Base-by-base conservation (phyloP, 2,888 invertebrate species). In the Apodemia mormo region DNA sequence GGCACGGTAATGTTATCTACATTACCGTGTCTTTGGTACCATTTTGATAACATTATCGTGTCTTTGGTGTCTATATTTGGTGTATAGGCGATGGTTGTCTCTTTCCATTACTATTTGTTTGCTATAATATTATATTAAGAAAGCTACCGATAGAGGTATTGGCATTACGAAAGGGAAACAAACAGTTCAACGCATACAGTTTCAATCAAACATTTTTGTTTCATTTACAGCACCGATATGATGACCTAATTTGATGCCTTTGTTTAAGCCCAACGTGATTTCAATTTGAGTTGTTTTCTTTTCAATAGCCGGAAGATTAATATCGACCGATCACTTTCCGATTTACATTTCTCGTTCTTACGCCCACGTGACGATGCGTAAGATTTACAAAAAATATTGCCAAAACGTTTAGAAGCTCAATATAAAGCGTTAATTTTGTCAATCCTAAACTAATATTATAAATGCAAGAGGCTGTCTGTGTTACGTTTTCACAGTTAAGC, bases 161-260 rank as follows among this genome's bases (percentile, higher is more conserved):
- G 2, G 8, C 43, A 9, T 43, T 8, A 43, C 43, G 8, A 43
- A 12, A 49, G 12, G 12, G 3, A 22, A 22, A 22, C 22, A 49
- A 49, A 14, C 3, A 14, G 52, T 52, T 52, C 45, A 14, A n/a
- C 12, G n/a, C 52, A n/a, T 52, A 52, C 52, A 52, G 14, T 52
- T 52, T 52, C 52, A 52, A 52, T 52, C 12, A 52, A 52, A 52
- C 52, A 52, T n/a, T 61, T 61, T 61, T 61, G 61, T 61, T 61
- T 33, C 12, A 12, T 61, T 61, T 61, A 6, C 61, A 33, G 7
- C 14, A 7, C 33, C 33, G 61, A 61, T 61, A 33, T 61, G 61
- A 33, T 61, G 61, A 61, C 61, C 61, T 61, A 61, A 61, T 61
- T 61, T 61, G 14, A 30, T 61, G 30, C 14, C 61, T 61, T 30